A percentile compares a stretch with the other conserved stretches of the same genome.
These are phyloP conservation scores for Drosophila greeni DNA, from an alignment of 2,888 invertebrate genomes.

Conservation along the genomic window DNA sequence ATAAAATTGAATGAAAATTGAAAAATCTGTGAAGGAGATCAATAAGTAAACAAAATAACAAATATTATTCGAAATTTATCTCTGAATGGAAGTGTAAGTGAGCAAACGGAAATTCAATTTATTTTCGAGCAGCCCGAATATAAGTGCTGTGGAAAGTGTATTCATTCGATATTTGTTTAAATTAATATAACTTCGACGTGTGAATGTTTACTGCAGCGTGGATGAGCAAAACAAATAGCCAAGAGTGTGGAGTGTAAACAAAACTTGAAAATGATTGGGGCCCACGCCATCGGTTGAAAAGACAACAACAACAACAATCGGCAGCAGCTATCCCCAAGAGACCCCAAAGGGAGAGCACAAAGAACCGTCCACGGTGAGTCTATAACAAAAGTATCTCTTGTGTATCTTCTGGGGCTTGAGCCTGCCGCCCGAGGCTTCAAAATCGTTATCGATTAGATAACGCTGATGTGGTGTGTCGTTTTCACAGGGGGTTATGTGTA, in stretches of 20 bases:
- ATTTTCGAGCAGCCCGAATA: neutral
- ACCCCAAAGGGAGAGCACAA: slow-evolving; percentile 3
- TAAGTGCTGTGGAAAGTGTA: slow-evolving; percentile 12
- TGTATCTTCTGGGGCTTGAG: slow-evolving; percentile 19
- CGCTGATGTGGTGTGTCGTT: neutral
- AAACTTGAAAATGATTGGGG: slow-evolving; percentile 24
- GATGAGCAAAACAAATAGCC: slow-evolving; percentile 16
- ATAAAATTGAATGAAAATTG: neutral
- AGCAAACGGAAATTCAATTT: slow-evolving; percentile 33
- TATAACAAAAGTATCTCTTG: slow-evolving; percentile 12
- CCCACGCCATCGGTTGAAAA: slow-evolving; percentile 20
- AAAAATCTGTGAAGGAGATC: slow-evolving; percentile 4
- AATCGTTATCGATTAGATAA: slow-evolving; percentile 22
- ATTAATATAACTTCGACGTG: slow-evolving; percentile 23
- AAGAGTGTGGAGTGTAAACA: slow-evolving; percentile 32
- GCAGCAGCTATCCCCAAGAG: slow-evolving; percentile 3
- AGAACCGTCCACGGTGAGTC: slow-evolving; percentile 18
- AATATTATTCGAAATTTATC: slow-evolving; percentile 13
- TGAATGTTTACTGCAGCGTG: slow-evolving; percentile 30
- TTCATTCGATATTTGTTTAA: slow-evolving; percentile 19
- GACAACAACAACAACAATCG: slow-evolving; percentile 27
- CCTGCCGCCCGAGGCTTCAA: neutral
- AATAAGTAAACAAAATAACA: slow-evolving; percentile 12
- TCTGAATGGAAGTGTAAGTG: slow-evolving; percentile 24
- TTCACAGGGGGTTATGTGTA: neutral